These are phyloP conservation scores for Corvus cornix DNA, from an alignment of 2,113 vertebrate species.

Conservation along the genomic window DNA sequence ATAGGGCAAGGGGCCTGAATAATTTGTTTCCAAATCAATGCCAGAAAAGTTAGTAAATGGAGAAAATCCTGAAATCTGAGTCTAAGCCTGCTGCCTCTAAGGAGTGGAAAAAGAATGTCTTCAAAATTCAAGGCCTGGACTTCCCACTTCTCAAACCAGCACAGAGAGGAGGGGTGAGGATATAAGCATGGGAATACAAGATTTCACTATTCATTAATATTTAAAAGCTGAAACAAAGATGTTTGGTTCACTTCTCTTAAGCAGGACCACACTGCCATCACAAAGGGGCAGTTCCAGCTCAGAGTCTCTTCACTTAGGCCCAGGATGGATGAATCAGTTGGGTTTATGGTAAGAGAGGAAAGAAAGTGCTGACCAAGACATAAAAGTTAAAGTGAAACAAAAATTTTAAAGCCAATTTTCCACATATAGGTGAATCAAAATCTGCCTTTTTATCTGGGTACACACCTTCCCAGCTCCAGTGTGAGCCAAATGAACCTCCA, in stretches of 20 bases:
- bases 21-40: conserved; percentile 10
- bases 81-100: neutral
- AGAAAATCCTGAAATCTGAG: conserved; percentile 17
- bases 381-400: neutral
- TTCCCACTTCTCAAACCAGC: neutral
- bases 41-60: neutral
- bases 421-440: neutral
- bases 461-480: neutral
- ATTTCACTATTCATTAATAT: neutral
- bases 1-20: neutral
- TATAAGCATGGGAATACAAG: neutral
- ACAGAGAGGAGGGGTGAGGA: neutral
- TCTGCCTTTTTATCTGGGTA: neutral
- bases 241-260: neutral
- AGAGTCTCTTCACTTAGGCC: neutral
- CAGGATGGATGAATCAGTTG: neutral
- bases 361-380: neutral
- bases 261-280: neutral
- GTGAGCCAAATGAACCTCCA: neutral
- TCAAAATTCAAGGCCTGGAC: neutral
- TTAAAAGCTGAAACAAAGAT: conserved; percentile 5
- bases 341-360: neutral
- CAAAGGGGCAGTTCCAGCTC: neutral
- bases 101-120: neutral
- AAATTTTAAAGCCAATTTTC: neutral